A percentile compares a stretch with the other conserved stretches of the same genome.
phyloP scores from a whole-genome alignment of 2,113 vertebrate genomes.

The Scortum barcoo region DNA sequence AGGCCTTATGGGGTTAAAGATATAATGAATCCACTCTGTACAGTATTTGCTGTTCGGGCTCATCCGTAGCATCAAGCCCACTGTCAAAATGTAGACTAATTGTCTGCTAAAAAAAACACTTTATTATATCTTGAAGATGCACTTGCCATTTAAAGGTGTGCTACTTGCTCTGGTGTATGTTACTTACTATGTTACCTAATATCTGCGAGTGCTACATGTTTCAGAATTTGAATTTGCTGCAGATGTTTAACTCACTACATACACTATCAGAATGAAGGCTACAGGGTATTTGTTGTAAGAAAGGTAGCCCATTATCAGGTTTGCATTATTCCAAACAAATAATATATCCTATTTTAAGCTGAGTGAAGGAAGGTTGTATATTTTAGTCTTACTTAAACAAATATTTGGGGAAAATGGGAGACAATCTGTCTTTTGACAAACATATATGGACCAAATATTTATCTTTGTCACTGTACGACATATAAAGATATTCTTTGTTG shows the following conservation, averaged over 20 bases:
- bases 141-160: not conserved
- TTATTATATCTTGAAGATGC: constrained; percentile 11
- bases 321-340: constrained; percentile 15
- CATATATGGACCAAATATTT: constrained; percentile 49
- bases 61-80: not conserved
- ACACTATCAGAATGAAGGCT: constrained; percentile 8
- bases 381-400: constrained; percentile 2
- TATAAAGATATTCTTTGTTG: constrained; percentile 6
- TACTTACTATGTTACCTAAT: not conserved
- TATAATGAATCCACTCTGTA: not conserved
- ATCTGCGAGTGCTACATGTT: not conserved
- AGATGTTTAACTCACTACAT: not conserved
- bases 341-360: constrained; percentile 45
- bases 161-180: not conserved
- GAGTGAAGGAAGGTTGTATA: constrained; percentile 18
- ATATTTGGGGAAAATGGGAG: not conserved
- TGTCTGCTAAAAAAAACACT: not conserved
- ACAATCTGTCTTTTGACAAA: not conserved
- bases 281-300: constrained; percentile 8
- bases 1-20: not conserved
- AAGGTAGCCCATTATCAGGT: not conserved
- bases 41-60: not conserved
- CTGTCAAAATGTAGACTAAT: not conserved
- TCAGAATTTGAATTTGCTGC: constrained; percentile 2
- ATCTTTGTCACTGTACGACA: constrained; percentile 30